Percentiles rank a stretch among this genome's conserved stretches.
Conservation (phyloP, 2,113 vertebrate genomes). For the Passer montanus region DNA sequence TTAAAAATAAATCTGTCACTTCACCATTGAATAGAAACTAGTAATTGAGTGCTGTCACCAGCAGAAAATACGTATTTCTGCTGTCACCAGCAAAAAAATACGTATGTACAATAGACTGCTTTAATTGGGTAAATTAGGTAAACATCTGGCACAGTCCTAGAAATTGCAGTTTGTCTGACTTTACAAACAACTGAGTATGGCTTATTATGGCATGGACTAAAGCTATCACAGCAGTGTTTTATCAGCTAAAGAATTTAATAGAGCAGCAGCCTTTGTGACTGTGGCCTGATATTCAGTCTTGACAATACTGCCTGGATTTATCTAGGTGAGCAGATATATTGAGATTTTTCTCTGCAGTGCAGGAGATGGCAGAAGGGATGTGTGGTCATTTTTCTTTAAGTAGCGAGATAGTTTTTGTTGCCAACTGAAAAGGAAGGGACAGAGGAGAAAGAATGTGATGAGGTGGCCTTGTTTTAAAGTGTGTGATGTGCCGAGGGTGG, state of each 20-base stretch:
- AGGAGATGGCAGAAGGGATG: not conserved
- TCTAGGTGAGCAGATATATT: conserved; percentile 45
- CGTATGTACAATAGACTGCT: not conserved
- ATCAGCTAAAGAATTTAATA: conserved; percentile 28
- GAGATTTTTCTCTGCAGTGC: not conserved
- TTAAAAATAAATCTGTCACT: not conserved
- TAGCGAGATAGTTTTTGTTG: conserved; percentile 25
- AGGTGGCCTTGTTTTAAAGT: not conserved
- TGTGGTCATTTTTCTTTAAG: conserved; percentile 54
- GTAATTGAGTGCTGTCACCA: not conserved
- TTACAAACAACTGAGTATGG: not conserved
- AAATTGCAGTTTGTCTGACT: conserved; percentile 31
- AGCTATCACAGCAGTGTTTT: conserved; percentile 45
- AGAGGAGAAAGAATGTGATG: not conserved
- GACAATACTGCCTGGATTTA: conserved; percentile 58
- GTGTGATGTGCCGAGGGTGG: not conserved
- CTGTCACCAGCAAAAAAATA: too few relatives aligned
- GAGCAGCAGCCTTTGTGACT: conserved; percentile 35
- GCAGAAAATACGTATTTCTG: not conserved
- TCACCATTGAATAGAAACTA: not conserved
- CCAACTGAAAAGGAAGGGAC: not conserved
- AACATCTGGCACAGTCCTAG: conserved; percentile 35
- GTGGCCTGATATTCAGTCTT: conserved; percentile 39
- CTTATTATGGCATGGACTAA: conserved; percentile 1
- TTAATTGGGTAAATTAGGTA: conserved; percentile 48